A percentile compares a stretch with the other conserved stretches of the same genome.
Evolutionary conservation across 92 coral and sea anemone species (phyloP).

Genomic region (Siderastrea siderea): DNA sequence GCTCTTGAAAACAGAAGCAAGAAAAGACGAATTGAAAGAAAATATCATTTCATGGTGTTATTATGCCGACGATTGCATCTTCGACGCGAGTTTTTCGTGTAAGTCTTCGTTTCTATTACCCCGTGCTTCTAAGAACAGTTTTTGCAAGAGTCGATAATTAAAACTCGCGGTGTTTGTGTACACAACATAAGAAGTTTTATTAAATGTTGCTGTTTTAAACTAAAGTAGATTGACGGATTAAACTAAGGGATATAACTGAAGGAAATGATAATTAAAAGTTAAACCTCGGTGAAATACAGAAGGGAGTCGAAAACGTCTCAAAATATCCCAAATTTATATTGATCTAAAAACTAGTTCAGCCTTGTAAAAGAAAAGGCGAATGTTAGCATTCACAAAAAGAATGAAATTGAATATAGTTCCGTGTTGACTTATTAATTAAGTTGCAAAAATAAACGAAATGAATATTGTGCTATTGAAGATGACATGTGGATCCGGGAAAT

Average conservation of each 20-base stretch:
- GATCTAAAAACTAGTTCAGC: background rate
- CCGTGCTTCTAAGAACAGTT: background rate
- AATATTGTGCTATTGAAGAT: background rate
- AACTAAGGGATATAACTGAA: background rate
- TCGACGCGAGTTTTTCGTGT: too few species aligned
- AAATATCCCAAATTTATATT: background rate
- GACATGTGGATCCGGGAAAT: background rate
- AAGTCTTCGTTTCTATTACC: background rate
- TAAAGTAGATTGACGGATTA: background rate
- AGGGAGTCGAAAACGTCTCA: background rate
- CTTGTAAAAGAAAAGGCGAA: background rate
- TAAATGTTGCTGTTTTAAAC: background rate
- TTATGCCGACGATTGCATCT: too few species aligned
- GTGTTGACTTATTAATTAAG: background rate
- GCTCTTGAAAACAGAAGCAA: background rate
- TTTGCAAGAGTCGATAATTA: background rate
- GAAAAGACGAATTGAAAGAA: background rate
- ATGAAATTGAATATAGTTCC: background rate
- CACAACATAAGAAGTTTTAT: constrained; percentile 17
- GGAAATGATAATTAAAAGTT: background rate
- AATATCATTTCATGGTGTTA: too few species aligned
- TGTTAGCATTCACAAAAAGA: background rate
- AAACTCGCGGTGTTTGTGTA: constrained; percentile 11
- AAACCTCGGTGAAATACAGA: background rate
- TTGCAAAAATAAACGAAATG: background rate